Evolutionary conservation across 1,140 invertebrate genomes (phyloP), one percentile per base, ranked within the genome.

Genomic region (Delia radicum): DNA sequence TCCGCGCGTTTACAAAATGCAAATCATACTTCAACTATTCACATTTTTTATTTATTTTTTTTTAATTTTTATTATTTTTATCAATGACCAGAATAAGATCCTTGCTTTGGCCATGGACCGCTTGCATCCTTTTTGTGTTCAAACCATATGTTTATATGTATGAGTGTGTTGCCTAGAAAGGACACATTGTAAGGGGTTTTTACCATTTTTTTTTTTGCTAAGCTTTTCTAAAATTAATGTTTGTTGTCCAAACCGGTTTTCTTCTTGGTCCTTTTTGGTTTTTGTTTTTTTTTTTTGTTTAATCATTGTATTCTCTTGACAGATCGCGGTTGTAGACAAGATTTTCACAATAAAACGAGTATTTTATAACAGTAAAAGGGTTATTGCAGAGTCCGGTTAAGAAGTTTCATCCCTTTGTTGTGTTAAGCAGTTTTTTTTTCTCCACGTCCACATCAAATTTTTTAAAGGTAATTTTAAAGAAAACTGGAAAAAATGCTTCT

Each of bases 371-470:
- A 62, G 26, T 21, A 62, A 62, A 62, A 62, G 55, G 55, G 55
- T 62, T 62, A 62, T 62, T 24, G 18, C 55, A 62, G n/a, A 62
- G 55, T 62, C 55, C 55, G 55, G 55, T 62, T 62, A 62, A 62
- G 55, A 62, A 24, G 18, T 62, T 62, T 62, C 55, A 62, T 62
- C 55, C 55, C 55, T 62, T 62, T 62, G 55, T 62, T 62, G 12
- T 62, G 55, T 24, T 62, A 62, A n/a, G n/a, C n/a, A n/a, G n/a
- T n/a, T n/a, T n/a, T n/a, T n/a, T n/a, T 21, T 4, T 3, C 18
- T 21, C 12, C 1, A n/a, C 21, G 18, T 62, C 7, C 7, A 18
- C 21, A 24, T 4, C 55, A 24, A 24, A 24, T 37, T 37, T 37
- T 37, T 37, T 37, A 7, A 37, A 37, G 33, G 8, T 10, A 37